phyloP scores from a whole-genome alignment of 2,113 vertebrate genomes.

The Hippolais icterina region DNA sequence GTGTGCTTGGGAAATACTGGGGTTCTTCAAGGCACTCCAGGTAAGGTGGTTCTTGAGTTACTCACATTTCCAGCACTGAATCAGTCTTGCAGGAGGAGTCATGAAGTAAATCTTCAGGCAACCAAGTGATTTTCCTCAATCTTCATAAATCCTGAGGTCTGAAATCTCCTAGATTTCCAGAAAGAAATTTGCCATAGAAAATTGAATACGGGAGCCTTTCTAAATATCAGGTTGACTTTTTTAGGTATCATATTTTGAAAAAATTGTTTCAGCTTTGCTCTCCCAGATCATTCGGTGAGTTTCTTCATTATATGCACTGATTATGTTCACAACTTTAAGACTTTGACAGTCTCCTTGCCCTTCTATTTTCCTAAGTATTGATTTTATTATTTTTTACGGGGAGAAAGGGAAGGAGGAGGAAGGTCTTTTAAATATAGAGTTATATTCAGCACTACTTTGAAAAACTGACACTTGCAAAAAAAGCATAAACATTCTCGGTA shows the following conservation, averaged over 20 bases:
- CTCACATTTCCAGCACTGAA: neutral
- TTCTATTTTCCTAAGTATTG: neutral
- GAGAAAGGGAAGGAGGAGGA: neutral
- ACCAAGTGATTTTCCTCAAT: neutral
- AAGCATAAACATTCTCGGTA: neutral
- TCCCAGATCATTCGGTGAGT: neutral
- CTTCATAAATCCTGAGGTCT: neutral
- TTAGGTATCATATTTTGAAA: neutral
- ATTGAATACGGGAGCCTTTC: neutral
- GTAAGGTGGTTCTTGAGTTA: neutral
- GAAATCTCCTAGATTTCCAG: neutral
- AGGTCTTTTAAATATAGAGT: neutral
- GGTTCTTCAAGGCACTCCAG: accelerated
- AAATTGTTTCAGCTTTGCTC: neutral
- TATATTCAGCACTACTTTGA: neutral
- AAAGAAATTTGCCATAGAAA: neutral
- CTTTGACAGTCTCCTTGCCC: neutral
- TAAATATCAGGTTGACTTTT: neutral
- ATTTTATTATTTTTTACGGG: neutral
- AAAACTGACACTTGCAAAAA: neutral
- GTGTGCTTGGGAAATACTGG: neutral
- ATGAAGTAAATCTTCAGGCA: neutral
- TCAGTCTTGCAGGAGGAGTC: neutral
- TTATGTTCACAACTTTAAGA: neutral
- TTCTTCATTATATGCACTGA: neutral